Evolutionary conservation across 2,113 vertebrate species (phyloP).

Genomic region (Rutilus rutilus): DNA sequence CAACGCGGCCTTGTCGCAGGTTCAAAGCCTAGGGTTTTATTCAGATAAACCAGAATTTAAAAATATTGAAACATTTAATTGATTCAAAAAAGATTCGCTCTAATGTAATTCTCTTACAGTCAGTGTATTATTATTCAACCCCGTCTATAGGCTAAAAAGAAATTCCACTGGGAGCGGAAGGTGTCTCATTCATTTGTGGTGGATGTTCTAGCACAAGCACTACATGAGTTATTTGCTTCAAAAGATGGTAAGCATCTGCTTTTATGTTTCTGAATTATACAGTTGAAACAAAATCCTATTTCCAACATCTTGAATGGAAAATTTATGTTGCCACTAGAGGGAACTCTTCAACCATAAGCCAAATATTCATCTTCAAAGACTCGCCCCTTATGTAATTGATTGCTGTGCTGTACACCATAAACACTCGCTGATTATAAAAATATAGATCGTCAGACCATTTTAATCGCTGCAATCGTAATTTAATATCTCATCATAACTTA

Average conservation of each 20-base stretch:
- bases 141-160: constrained; percentile 86
- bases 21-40: constrained; percentile 58
- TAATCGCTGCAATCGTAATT: neutral
- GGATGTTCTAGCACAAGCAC: constrained; percentile 93
- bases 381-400: neutral
- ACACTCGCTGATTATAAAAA: neutral
- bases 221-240: constrained; percentile 93
- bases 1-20: constrained; percentile 83
- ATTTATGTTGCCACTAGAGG: constrained; percentile 5
- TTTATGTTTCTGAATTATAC: neutral
- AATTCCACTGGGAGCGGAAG: constrained; percentile 93
- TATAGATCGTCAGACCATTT: neutral
- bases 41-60: neutral
- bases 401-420: neutral
- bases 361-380: neutral
- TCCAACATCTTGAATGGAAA: neutral
- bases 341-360: neutral
- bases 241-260: constrained; percentile 83
- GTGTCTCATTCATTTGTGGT: constrained; percentile 96
- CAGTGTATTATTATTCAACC: neutral
- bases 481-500: no score
- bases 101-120: neutral
- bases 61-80: constrained; percentile 18
- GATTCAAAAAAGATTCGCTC: neutral
- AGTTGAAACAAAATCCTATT: neutral